These are phyloP conservation scores for Tinamus guttatus DNA, from an alignment of 2,113 vertebrate genomes.

Conservation along the genomic window DNA sequence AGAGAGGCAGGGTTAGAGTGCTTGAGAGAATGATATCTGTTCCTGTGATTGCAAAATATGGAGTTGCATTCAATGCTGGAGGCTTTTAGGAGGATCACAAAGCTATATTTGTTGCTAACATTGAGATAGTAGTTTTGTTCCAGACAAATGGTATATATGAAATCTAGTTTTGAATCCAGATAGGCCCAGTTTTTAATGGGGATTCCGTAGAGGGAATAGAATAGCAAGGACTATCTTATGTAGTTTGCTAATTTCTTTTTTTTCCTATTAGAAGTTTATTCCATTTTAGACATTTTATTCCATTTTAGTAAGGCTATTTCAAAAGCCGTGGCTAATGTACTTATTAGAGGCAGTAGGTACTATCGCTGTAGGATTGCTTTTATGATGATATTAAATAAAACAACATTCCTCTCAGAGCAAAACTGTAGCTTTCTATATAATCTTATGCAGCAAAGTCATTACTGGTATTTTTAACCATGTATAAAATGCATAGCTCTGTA, in stretches of 20 bases:
- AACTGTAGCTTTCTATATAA: not conserved
- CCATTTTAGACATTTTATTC: not conserved
- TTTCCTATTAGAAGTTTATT: slow-evolving; percentile 26
- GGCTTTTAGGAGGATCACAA: not conserved
- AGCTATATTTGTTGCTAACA: slow-evolving; percentile 1
- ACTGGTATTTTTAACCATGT: not conserved
- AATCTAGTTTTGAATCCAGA: not conserved
- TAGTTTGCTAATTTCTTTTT: slow-evolving; percentile 21
- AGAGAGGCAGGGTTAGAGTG: not conserved
- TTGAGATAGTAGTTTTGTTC: slow-evolving; percentile 26
- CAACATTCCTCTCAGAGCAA: not conserved
- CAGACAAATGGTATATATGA: not conserved
- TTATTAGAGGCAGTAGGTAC: slow-evolving; percentile 50
- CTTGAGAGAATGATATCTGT: not conserved
- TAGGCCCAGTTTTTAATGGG: not conserved
- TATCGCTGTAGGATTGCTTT: not conserved
- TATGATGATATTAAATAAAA: not conserved
- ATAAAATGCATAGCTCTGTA: not conserved
- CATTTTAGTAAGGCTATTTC: slow-evolving; percentile 36
- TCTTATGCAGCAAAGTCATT: not conserved
- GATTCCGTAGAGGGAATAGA: slow-evolving; percentile 12
- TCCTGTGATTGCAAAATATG: not conserved
- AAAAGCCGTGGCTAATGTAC: slow-evolving; percentile 18
- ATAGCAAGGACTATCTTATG: slow-evolving; percentile 42
- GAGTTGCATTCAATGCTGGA: not conserved